Evolutionary conservation across 2,113 vertebrate genomes (phyloP), one percentile per base, ranked within the genome.

Genomic region (Corapipo altera): DNA sequence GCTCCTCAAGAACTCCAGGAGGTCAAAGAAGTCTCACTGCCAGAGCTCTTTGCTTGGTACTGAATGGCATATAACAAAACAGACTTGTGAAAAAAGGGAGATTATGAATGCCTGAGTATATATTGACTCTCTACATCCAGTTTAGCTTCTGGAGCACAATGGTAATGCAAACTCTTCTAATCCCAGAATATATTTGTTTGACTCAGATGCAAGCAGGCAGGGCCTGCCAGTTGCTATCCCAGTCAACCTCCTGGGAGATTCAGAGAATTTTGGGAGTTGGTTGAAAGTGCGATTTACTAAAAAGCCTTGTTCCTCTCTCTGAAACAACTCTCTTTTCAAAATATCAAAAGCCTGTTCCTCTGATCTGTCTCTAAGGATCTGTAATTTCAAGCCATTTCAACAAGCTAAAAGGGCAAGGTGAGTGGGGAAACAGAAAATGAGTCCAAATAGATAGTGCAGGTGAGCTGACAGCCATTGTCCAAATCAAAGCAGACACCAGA

Each of bases 251-350:
- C 35, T 73, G n/a, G 30, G 66, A 87, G 78, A 89, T 52, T 74
- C 69, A 43, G 48, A 85, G 43, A 79, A 83, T 86, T 90, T 67
- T n/a, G 80, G 43, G 75, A 80, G 33, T 41, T 67, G 46, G 61
- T 89, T 74, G 69, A 71, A 93, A 93, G 51, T 81, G 57, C 81
- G 73, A 92, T 66, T 91, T 89, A 84, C 61, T 84, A 51, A 71
- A 93, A 54, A 81, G 23, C n/a, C 43, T 93, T 82, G 54, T 54
- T 94, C 46, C n/a, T 73, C n/a, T 81, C 73, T 88, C 81, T 6
- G 5, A 91, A 94, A 59, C 30, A 55, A 64, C 79, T 84, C 70
- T 75, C 85, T 87, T 48, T 85, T 49, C 72, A 73, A 90, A 91
- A 44, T 88, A 88, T 46, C 91, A 85, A 62, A 91, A 96, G 28